Conservation (phyloP, 2,888 invertebrate species). For the Synergus gifuensis region DNA sequence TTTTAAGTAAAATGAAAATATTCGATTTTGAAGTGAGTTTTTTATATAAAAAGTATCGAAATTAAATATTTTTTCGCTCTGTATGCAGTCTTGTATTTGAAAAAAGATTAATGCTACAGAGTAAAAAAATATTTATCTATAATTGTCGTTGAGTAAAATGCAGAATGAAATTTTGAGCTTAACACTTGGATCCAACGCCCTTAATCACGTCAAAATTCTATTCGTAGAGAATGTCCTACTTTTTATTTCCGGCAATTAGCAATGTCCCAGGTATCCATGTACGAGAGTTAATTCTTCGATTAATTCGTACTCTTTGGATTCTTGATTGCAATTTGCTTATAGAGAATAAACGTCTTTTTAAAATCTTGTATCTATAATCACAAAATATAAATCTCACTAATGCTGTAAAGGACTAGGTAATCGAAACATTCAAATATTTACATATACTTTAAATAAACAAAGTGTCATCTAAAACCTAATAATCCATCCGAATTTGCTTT, state of each 20-base stretch:
- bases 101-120: too few relatives aligned
- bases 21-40: too few relatives aligned
- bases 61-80: too few relatives aligned
- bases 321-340: background rate
- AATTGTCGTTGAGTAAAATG: too few relatives aligned
- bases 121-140: too few relatives aligned
- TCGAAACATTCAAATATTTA: background rate
- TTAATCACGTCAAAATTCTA: background rate
- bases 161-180: too few relatives aligned
- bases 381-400: slow-evolving; percentile 32
- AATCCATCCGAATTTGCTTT: background rate
- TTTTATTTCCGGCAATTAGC: background rate
- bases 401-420: background rate
- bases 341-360: background rate
- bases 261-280: background rate
- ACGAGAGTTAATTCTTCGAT: background rate
- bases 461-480: background rate
- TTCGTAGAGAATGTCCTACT: background rate
- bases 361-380: slow-evolving; percentile 13
- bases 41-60: too few relatives aligned
- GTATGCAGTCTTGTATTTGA: too few relatives aligned
- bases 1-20: too few relatives aligned
- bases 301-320: slow-evolving; percentile 12
- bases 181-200: too few relatives aligned
- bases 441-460: background rate